Conservation (phyloP, 2,797 vertebrate genomes). For the Leontopithecus rosalia region DNA sequence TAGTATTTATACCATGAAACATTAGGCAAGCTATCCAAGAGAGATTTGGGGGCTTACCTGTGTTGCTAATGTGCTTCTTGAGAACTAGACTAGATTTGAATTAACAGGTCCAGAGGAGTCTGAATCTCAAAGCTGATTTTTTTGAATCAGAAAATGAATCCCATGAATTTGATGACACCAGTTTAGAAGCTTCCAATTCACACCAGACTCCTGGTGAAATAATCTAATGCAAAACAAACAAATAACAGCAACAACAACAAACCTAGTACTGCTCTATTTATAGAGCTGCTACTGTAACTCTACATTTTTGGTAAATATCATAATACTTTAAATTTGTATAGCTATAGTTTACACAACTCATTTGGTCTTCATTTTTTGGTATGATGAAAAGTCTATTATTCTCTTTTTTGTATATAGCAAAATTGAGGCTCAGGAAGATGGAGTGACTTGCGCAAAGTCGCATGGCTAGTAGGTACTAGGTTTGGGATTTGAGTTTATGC, state of each 20-base stretch:
- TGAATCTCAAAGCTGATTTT: neutral
- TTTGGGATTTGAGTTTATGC: neutral
- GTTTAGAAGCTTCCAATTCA: neutral
- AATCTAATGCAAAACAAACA: neutral
- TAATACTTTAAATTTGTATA: neutral
- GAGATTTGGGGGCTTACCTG: neutral
- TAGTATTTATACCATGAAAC: neutral
- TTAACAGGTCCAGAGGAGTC: neutral
- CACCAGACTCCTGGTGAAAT: no score
- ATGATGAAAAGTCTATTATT: neutral
- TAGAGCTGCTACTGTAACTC: neutral
- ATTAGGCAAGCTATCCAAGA: neutral
- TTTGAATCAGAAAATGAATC: neutral
- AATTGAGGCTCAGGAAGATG: neutral
- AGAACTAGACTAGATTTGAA: neutral
- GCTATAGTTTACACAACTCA: neutral
- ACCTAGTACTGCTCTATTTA: neutral
- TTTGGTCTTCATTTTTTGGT: neutral
- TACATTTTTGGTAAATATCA: neutral
- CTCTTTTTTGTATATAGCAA: neutral
- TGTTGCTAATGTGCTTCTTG: neutral
- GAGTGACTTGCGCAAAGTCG: neutral
- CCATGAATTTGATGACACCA: neutral
- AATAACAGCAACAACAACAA: neutral
- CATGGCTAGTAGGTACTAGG: neutral